Base-by-base conservation (phyloP, 2,888 invertebrate species). In the Lasioglossum morio region DNA sequence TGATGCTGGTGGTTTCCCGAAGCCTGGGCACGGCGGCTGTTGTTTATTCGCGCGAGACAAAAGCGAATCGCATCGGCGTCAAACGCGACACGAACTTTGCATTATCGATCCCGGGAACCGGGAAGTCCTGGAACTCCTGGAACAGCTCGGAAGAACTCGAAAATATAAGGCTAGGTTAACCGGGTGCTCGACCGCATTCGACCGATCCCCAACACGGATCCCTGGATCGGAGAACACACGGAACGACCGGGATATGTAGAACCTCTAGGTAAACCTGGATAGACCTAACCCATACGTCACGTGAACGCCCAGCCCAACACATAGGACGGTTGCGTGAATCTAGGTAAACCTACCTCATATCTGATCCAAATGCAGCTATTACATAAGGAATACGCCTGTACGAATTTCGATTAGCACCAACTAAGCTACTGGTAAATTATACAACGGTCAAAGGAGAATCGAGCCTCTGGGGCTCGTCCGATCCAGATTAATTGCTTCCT, bases 331-430 rank as follows among this genome's bases (percentile, higher is more conserved):
- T 63, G 77, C 66, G 63, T 30, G 77, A 53, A 82, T 75, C 70
- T 78, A 76, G 77, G 80, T 78, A 82, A 85, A 87, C 75, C 82
- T 79, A 77, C 80, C 69, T 82, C 86, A 76, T 83, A 86, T 87
- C 87, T 75, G 80, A 82, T 79, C 79, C 66, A 53, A 57, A 75
- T 66, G 63, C 66, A 63, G 60, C 53, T 27, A 79, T 27, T 63
- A 37, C 37, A 19, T 46, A 37, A 72, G 57, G 74, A 73, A 73
- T 53, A 70, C 66, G 4, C 23, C 10, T n/a, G 19, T 70, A 40
- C 53, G 63, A 7, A 74, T 73, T 70, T 60, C 57, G 40, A 23
- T 73, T 34, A 72, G 27, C 70, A 60, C 43, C 63, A 79, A 43
- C 73, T 46, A 34, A 34, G 34, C 66, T 69, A 34, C 69, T 16